Conservation (phyloP, 2,888 invertebrate genomes). For the Phymatocera aterrima region DNA sequence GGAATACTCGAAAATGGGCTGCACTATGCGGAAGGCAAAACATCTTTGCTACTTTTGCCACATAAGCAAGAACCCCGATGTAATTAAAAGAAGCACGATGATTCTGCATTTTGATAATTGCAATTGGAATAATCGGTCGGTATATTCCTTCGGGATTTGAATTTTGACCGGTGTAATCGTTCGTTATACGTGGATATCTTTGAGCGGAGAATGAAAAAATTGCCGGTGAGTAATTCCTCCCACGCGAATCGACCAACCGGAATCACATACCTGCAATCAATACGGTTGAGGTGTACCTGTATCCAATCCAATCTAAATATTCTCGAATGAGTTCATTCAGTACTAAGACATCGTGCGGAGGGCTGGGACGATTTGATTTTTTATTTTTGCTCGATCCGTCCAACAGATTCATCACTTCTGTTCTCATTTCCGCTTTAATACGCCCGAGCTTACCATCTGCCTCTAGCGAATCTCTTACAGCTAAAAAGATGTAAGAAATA, state of each 20-base stretch:
- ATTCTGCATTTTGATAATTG: too few species aligned
- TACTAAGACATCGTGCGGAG: conserved; percentile 71
- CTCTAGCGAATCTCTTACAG: conserved; percentile 69
- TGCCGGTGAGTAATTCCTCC: too few species aligned
- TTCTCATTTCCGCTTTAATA: conserved; percentile 70
- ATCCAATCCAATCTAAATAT: conserved; percentile 84
- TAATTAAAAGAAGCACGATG: too few species aligned
- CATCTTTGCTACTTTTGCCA: too few species aligned
- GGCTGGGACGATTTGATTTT: conserved; percentile 59
- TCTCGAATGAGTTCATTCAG: conserved; percentile 83
- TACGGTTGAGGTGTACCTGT: conserved; percentile 79
- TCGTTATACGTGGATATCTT: too few species aligned
- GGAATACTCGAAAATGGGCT: background rate
- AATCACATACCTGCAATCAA: conserved; percentile 75
- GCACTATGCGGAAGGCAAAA: too few species aligned
- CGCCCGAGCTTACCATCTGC: conserved; percentile 66
- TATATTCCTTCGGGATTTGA: background rate
- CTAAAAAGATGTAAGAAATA: conserved; percentile 53
- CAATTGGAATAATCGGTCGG: background rate
- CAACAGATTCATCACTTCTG: conserved; percentile 68
- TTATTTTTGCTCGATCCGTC: conserved; percentile 58
- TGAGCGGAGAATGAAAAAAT: too few species aligned
- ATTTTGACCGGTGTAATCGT: too few species aligned
- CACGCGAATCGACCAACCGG: background rate
- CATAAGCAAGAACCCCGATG: background rate